These are phyloP conservation scores for Drosophila buzzatii DNA, from an alignment of 2,888 invertebrate species.

Conservation along the genomic window DNA sequence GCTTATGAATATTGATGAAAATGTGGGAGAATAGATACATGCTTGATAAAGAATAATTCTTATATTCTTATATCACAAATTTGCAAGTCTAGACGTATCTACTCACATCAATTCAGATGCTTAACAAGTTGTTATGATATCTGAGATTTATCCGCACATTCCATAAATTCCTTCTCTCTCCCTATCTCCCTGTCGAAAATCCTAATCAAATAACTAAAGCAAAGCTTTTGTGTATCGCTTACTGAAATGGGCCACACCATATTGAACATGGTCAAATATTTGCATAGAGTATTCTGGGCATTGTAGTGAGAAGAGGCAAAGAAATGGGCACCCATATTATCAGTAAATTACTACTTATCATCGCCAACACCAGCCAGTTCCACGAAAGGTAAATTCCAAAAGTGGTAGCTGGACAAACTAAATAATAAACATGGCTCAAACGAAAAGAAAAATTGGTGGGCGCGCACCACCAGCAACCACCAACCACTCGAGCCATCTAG, in stretches of 20 bases:
- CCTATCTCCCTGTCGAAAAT: no score
- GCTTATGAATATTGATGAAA: not conserved
- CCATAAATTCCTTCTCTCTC: not conserved
- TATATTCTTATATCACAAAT: not conserved
- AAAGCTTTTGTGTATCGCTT: slow-evolving; percentile 58
- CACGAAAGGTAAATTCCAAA: slow-evolving; percentile 54
- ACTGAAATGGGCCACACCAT: slow-evolving; percentile 39
- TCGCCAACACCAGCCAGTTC: slow-evolving; percentile 66
- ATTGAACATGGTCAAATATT: slow-evolving; percentile 50
- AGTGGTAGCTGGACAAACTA: slow-evolving; percentile 52
- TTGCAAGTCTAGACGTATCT: not conserved
- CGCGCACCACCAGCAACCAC: slow-evolving; percentile 37
- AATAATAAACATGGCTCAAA: slow-evolving; percentile 68
- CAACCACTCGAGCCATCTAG: slow-evolving; percentile 60
- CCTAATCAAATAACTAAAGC: slow-evolving; percentile 9
- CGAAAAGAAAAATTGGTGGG: slow-evolving; percentile 34
- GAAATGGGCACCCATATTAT: slow-evolving; percentile 55
- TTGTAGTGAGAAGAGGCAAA: slow-evolving; percentile 1
- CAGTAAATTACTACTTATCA: slow-evolving; percentile 83
- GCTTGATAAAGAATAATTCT: not conserved
- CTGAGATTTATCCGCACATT: not conserved
- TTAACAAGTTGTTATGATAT: not conserved
- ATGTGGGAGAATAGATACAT: not conserved
- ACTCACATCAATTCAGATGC: not conserved
- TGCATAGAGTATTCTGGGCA: slow-evolving; percentile 16